Conservation (phyloP, 2,888 invertebrate species). For the Acheta domesticus region DNA sequence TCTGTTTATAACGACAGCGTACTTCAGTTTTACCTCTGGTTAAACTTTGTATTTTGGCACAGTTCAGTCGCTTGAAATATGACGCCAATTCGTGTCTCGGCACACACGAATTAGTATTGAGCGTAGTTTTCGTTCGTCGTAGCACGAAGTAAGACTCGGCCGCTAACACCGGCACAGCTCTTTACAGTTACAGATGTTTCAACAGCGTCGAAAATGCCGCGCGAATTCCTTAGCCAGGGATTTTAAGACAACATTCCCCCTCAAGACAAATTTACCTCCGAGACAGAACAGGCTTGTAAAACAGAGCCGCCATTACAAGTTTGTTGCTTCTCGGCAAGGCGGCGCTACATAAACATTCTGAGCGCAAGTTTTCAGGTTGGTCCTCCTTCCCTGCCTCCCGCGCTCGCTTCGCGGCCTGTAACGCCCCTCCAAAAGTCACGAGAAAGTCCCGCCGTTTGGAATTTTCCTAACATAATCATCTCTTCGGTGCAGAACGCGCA, state of each 20-base stretch:
- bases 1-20: too few species aligned
- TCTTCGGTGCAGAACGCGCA: not conserved
- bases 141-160: not conserved
- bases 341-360: not conserved
- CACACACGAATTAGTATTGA: not conserved
- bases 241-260: constrained; percentile 7
- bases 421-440: not conserved
- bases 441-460: not conserved
- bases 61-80: not conserved
- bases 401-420: not conserved
- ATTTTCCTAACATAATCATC: not conserved
- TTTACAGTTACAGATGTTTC: not conserved
- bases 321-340: not conserved
- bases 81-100: not conserved
- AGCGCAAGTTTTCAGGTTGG: not conserved
- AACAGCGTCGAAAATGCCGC: not conserved
- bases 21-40: too few species aligned
- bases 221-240: not conserved
- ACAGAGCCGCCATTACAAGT: not conserved
- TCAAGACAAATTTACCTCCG: not conserved
- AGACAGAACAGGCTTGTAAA: constrained; percentile 10
- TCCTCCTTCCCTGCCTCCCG: not conserved
- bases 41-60: too few species aligned
- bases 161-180: not conserved
- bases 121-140: not conserved